Evolutionary conservation across 1,140 invertebrate genomes (phyloP), one percentile per base, ranked within the genome.

Genomic region (Drosophila tristis): DNA sequence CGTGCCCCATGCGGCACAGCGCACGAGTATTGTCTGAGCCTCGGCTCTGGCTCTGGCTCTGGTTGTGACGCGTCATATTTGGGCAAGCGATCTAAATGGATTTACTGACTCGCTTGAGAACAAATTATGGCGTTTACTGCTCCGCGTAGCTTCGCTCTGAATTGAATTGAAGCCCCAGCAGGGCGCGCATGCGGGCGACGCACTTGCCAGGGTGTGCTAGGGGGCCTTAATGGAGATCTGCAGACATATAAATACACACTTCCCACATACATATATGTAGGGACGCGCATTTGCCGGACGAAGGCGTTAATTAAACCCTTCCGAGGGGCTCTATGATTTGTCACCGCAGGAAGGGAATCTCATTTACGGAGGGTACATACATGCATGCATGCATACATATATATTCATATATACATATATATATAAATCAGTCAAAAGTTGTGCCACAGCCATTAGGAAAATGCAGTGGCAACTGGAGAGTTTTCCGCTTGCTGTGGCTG

Each of bases 71-170:
- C 74, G 61, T 82, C 74, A 86, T 81, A 81, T 87, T 74, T 81
- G 59, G 54, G 16, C 60, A 60, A 42, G 60, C 49, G 50, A 64
- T 65, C 56, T 67, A 72, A 79, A 76, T 79, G 76, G 82, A 87
- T 87, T 87, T 84, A 76, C 70, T 79, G 82, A 11, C 35, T 29
- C 26, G 5, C 61, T 89, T 76, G 43, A 20, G 62, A 63, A 84
- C 82, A 87, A 89, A 89, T 89, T 79, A 84, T 89, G 74, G 71
- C 66, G 55, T 66, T 73, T 63, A 62, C 51, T 60, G 71, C 25
- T 23, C 15, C 57, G 35, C 35, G 35, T 1, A 39, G 35, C 35
- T 31, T 2, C 49, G 59, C 48, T 58, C n/a, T 74, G 29, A 80
- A 85, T 86, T 74, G 29, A 80, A 85, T 86, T 57, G 45, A 50